Base-by-base conservation (phyloP, 2,888 invertebrate genomes). In the Laspeyria flexula region DNA sequence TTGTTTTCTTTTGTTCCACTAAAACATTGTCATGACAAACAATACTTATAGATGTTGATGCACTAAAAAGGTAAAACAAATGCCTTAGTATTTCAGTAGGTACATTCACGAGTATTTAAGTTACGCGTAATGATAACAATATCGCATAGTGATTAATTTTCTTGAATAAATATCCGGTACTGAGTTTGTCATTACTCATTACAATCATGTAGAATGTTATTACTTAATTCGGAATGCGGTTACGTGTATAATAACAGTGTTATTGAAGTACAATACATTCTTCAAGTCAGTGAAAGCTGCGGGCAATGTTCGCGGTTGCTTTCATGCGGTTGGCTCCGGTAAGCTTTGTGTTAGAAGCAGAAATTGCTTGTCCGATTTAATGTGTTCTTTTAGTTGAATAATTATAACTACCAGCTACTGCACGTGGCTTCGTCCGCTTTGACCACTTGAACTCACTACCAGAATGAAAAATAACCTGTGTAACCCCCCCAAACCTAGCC, bases 201-300 rank as follows among this genome's bases (percentile, higher is more conserved):
- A n/a, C n/a, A n/a, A n/a, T n/a, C n/a, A 13, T 39, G 51, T 56
- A 49, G 43, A 47, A 55, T 21, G 21, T 40, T 54, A 57, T 66
- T 70, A 68, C 57, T 71, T 66, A 62, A 71, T 63, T 47, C 53
- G 53, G 56, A 65, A 64, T 72, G 64, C 56, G 58, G 62, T 74
- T 73, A 71, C 65, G 64, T 73, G 61, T 57, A 55, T 60, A 64
- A 54, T 55, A 46, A 35, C 42, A 49, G 49, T 47, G 48, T 43
- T 68, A 56, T 60, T 61, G 54, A 61, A 39, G 43, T 44, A 73
- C 72, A 71, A 68, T 72, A 55, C 66, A 58, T 61, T 56, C 66
- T 62, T 63, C 69, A 54, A 56, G 42, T 55, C 60, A 75, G 83
- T 80, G 86, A 86, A 86, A 85, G 85, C 83, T 79, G 67, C 71